Evolutionary conservation across 2,797 vertebrate species (phyloP).

Genomic region (Avahi laniger): DNA sequence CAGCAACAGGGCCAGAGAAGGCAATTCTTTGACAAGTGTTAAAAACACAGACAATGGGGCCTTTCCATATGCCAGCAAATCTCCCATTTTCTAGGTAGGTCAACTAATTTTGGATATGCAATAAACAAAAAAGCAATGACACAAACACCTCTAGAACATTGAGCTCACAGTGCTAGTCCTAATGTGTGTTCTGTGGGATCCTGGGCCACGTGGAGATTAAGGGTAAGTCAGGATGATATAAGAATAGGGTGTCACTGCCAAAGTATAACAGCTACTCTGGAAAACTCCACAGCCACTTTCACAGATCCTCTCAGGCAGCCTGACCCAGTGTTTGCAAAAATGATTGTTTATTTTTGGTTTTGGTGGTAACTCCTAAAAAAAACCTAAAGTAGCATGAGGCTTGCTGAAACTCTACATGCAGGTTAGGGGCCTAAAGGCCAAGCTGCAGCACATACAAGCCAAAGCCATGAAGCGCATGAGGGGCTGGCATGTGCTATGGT

Average conservation of each 20-base stretch:
- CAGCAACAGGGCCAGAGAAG: neutral
- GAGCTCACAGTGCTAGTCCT: neutral
- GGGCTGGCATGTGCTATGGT: neutral
- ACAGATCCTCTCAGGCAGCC: neutral
- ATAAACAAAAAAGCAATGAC: neutral
- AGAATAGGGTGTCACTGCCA: neutral
- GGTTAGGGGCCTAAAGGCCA: slow-evolving; percentile 17
- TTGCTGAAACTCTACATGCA: neutral
- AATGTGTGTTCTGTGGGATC: neutral
- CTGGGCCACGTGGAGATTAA: neutral
- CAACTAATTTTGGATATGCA: neutral
- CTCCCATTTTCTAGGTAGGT: neutral
- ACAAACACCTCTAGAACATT: neutral
- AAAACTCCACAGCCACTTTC: neutral
- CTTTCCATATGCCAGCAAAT: neutral
- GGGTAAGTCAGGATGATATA: neutral
- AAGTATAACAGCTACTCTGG: neutral
- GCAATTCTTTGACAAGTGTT: neutral
- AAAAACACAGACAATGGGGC: neutral
- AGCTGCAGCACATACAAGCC: neutral
- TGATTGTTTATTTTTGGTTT: neutral
- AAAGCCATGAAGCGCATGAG: neutral
- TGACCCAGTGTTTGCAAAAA: neutral
- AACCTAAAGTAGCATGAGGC: neutral
- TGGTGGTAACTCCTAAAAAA: neutral